Evolutionary conservation across 2,888 invertebrate genomes (phyloP), one percentile per base, ranked within the genome.

Genomic region (Thumatha senex): DNA sequence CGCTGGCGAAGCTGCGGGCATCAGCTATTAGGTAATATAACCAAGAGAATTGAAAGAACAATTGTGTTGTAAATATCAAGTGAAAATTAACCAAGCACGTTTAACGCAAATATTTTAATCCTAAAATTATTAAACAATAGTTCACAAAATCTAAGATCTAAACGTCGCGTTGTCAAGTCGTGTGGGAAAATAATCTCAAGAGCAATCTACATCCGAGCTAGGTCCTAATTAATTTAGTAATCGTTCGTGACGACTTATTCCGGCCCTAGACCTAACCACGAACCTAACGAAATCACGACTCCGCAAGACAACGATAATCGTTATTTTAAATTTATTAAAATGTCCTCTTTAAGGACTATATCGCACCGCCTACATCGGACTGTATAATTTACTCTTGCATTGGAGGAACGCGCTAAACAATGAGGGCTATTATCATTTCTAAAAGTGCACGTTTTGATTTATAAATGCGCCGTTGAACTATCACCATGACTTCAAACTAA

Each of bases 291-390:
- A 89, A 91, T 89, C 91, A 91, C 91, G 91, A 91, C 90, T 88
- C 84, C 71, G 84, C 84, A 76, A 82, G 81, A 84, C 86, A 87
- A 87, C 89, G 90, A 90, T 91, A 88, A 91, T 90, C 89, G 87
- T 90, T 90, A 89, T 90, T 90, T 91, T 89, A 90, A 91, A 90
- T 90, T 90, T 90, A 91, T 91, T 91, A 91, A 90, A 90, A 90
- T 90, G 89, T 88, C 88, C 88, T 86, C 89, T 84, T 85, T 81
- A 86, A 89, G 89, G 89, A 86, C 89, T 87, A 84, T 89, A 89
- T 89, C 90, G 86, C 86, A 77, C 80, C 82, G 80, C 82, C 84
- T 85, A 82, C 85, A 90, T 90, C 89, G 84, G 88, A 86, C 86
- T 89, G 87, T 86, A 88, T 89, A 90, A 90, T 89, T 90, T 89